Conservation (phyloP, 2,797 vertebrate genomes). For the Denticeps clupeoides region DNA sequence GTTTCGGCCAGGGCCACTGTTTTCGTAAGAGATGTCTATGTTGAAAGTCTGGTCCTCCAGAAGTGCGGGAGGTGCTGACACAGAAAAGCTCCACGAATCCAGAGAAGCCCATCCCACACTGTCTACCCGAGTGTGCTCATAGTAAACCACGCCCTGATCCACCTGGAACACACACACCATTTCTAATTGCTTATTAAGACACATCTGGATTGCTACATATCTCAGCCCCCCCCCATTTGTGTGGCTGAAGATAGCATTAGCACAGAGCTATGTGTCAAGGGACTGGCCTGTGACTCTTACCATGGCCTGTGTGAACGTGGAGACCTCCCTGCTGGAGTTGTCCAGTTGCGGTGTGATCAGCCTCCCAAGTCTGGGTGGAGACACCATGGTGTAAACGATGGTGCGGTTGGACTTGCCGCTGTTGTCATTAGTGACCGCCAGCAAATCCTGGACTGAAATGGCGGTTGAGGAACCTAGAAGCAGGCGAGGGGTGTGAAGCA, state of each 20-base stretch:
- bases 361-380: conserved; percentile 66
- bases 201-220: too few species aligned
- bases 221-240: too few species aligned
- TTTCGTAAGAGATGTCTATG: conserved; percentile 77
- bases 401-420: conserved; percentile 57
- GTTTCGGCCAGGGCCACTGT: conserved; percentile 51
- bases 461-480: conserved; percentile 57
- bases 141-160: conserved; percentile 62
- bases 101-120: conserved; percentile 62
- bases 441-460: conserved; percentile 63
- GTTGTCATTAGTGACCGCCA: conserved; percentile 72
- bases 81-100: conserved; percentile 73
- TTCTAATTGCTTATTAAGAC: too few species aligned
- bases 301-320: conserved; percentile 77
- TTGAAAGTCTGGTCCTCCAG: conserved; percentile 66
- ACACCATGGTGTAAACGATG: conserved; percentile 60
- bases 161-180: too few species aligned
- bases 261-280: conserved; percentile 23
- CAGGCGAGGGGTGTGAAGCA: conserved; percentile 3
- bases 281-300: too few species aligned
- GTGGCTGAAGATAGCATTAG: conserved; percentile 5
- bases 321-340: conserved; percentile 57
- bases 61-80: conserved; percentile 63
- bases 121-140: conserved; percentile 58
- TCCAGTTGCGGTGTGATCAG: conserved; percentile 53